Evolutionary conservation across 2,888 invertebrate species (phyloP).

Genomic region (Diachrysia chrysitis): DNA sequence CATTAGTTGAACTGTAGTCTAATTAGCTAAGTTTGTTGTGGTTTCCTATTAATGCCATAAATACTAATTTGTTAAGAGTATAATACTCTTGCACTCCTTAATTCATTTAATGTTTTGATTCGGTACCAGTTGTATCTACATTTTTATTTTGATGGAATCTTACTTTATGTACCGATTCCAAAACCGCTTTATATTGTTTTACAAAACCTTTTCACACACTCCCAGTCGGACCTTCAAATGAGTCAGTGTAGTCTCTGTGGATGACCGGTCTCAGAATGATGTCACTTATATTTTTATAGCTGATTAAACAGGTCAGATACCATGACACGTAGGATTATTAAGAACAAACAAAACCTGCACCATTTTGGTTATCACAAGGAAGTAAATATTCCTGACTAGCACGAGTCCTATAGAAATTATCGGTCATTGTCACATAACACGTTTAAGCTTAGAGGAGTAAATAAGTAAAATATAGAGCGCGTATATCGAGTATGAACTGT

Average conservation of each 20-base stretch:
- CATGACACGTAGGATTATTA: conserved; percentile 5
- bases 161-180: neutral
- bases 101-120: neutral
- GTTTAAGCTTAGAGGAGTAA: too few relatives aligned
- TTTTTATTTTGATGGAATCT: neutral
- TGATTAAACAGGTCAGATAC: conserved; percentile 30
- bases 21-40: neutral
- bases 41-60: neutral
- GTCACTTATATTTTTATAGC: conserved; percentile 38
- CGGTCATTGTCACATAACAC: conserved; percentile 3
- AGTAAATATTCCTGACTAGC: conserved; percentile 12
- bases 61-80: neutral
- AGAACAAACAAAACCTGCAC: conserved; percentile 26
- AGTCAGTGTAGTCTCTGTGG: conserved; percentile 36
- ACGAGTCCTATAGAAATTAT: conserved; percentile 6
- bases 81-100: too few relatives aligned
- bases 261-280: conserved; percentile 41
- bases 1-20: too few relatives aligned
- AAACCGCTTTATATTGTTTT: neutral
- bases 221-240: conserved; percentile 19
- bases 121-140: too few relatives aligned
- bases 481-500: too few relatives aligned
- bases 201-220: neutral
- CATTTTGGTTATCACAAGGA: conserved; percentile 22
- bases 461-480: too few relatives aligned